Percentiles rank a stretch among this genome's conserved stretches.
These are phyloP conservation scores for Cryptomyrus ogoouensis DNA, from an alignment of 2,113 vertebrate genomes.

Conservation along the genomic window DNA sequence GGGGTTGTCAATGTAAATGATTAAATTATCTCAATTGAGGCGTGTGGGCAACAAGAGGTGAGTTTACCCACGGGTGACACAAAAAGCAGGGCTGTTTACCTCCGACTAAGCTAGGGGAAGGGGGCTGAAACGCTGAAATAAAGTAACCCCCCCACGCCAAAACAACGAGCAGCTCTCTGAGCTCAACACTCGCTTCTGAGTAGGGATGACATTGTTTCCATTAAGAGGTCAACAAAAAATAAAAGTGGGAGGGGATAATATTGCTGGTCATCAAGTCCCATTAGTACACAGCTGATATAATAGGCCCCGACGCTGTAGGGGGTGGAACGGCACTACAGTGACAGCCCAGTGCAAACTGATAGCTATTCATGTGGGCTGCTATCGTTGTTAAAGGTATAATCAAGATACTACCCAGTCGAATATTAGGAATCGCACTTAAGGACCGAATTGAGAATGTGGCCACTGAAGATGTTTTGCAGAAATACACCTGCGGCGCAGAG, in stretches of 20 bases:
- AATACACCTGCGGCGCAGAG: neutral
- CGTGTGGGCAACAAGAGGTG: slow-evolving; percentile 19
- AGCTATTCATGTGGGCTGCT: neutral
- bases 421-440: neutral
- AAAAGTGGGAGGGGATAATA: slow-evolving; percentile 16
- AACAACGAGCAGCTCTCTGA: neutral
- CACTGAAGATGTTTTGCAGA: neutral
- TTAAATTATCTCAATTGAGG: slow-evolving; percentile 49
- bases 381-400: neutral
- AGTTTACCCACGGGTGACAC: slow-evolving; percentile 28
- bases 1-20: slow-evolving; percentile 44
- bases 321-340: neutral
- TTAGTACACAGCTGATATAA: neutral
- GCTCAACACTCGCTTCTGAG: slow-evolving; percentile 33
- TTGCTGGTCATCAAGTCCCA: slow-evolving; percentile 7
- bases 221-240: slow-evolving; percentile 34
- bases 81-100: slow-evolving; percentile 28
- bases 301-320: neutral
- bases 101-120: neutral
- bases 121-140: slow-evolving; percentile 29
- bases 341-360: neutral
- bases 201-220: slow-evolving; percentile 30
- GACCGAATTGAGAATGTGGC: neutral
- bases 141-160: neutral
- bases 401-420: neutral